Conservation (phyloP, 1,140 invertebrate species). For the Bombus affinis region DNA sequence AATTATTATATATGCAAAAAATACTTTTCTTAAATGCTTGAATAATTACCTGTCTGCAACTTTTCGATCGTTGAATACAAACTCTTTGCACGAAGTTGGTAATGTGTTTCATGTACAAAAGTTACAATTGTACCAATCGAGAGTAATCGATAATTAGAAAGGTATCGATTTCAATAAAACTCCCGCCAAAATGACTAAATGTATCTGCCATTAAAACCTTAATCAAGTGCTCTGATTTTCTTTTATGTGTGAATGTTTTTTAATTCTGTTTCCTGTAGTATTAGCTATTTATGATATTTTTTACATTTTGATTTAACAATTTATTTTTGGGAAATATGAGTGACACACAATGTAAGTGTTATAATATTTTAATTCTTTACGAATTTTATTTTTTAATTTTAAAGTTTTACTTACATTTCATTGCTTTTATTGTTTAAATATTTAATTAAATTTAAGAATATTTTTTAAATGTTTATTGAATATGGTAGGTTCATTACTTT, state of each 20-base stretch:
- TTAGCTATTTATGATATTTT: neutral
- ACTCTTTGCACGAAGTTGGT: slow-evolving; percentile 36
- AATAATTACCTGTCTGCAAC: slow-evolving; percentile 38
- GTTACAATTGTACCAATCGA: slow-evolving; percentile 7
- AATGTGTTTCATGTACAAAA: slow-evolving; percentile 15
- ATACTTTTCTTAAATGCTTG: neutral
- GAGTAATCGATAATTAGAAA: slow-evolving; percentile 24
- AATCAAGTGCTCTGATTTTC: neutral
- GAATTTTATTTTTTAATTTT: neutral
- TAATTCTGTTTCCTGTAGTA: neutral
- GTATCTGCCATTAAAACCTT: slow-evolving; percentile 17
- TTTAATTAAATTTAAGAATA: neutral
- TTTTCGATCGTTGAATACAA: slow-evolving; percentile 50
- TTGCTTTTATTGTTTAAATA: neutral
- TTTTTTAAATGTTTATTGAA: neutral
- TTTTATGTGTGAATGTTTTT: neutral
- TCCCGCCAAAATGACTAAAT: slow-evolving; percentile 50
- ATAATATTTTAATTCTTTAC: neutral
- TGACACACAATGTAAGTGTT: slow-evolving; percentile 12
- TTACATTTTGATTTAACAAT: neutral
- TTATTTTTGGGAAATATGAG: slow-evolving; percentile 14
- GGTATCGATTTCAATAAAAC: slow-evolving; percentile 12
- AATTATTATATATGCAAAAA: neutral
- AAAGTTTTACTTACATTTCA: neutral
- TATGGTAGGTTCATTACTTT: neutral